Base-by-base conservation (phyloP, 2,888 invertebrate species). In the Empis livida region DNA sequence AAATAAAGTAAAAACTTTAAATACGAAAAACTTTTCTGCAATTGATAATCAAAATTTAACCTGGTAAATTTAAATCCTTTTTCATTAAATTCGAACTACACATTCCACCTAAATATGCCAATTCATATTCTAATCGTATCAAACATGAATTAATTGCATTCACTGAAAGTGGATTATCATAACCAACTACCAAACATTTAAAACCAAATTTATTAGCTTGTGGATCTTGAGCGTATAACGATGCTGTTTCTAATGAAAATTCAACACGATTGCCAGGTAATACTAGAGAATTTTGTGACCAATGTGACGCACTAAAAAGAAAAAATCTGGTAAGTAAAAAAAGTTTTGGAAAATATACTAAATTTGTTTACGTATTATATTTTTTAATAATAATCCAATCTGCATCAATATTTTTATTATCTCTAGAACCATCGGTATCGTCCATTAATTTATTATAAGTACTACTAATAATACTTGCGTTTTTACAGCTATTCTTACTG, bases 231-330 rank as follows among this genome's bases (percentile, higher is more conserved):
- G 92, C 79, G 67, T 95, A 96, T 65, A 95, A 86, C 0, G 95
- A 89, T 0, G 95, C 91, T 0, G 96, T 95, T 72, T 97, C 96
- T 61, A 99, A 65, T 0, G 94, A 93, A 67, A 97, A 94, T 59
- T 94, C 81, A 0, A 96, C 85, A 71, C 93, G 90, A 65, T 94
- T 92, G 15, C 94, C 95, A 32, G 95, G 94, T 38, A 95, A 70
- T 48, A 94, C 75, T 13, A 95, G 73, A 0, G 88, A 82, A 56
- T 81, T 84, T 58, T 85, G 84, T 0, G 95, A 90, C 95, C 96
- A 97, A 47, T 66, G 62, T 6, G 65, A 61, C 3, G 64, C 50
- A 5, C 68, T 68, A 38, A 42, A 20, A 17, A 42, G 14, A 42
- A 17, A 27, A 13, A 32, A 11, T 30, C 43, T 40, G n/a, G 2